Base-by-base conservation (phyloP, 2,797 vertebrate species). In the Enteromius viviparus region DNA sequence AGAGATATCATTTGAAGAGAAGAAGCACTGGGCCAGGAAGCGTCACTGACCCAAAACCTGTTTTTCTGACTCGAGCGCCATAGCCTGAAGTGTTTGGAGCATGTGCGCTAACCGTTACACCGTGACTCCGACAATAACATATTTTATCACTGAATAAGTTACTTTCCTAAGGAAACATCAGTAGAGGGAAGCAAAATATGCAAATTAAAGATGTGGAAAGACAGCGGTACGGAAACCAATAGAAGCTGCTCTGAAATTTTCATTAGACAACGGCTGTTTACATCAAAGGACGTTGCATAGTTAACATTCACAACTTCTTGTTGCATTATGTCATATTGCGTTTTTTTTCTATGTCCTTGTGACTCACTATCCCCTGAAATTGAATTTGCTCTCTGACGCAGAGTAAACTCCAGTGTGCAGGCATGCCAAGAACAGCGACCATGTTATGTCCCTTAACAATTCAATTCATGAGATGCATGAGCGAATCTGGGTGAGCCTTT, bases 401-500 rank as follows among this genome's bases (percentile, higher is more conserved):
- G 9, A 34, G 70, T 51, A 72, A 58, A 76, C 2, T 23, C 55
- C 32, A 65, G 58, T 12, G 26, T 53, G 60, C 19, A 65, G 3
- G 55, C 70, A 37, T 1, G 21, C 58, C 40, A 64, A 47, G 58
- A 76, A 17, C 74, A 64, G 60, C n/a, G 7, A 34, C 66, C 68
- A 66, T 6, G 12, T 3, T 51, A 34, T 74, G 64, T 76, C 84
- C 60, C 72, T 32, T 75, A 47, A 65, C 76, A 29, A 64, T 80
- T 76, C 19, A 45, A 82, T 72, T 76, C 69, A 80, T 40, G 53
- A 58, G 75, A 74, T 71, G 86, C 47, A 82, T 55, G 45, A 72
- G 80, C 55, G 60, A 75, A 49, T 60, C 42, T 60, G 15, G 32
- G 74, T 34, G 58, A 80, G 62, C 29, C 42, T 55, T 72, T 53